Percentiles rank a stretch among this genome's conserved stretches.
Evolutionary conservation across 2,888 invertebrate species (phyloP).

Genomic region (Nebria salina): DNA sequence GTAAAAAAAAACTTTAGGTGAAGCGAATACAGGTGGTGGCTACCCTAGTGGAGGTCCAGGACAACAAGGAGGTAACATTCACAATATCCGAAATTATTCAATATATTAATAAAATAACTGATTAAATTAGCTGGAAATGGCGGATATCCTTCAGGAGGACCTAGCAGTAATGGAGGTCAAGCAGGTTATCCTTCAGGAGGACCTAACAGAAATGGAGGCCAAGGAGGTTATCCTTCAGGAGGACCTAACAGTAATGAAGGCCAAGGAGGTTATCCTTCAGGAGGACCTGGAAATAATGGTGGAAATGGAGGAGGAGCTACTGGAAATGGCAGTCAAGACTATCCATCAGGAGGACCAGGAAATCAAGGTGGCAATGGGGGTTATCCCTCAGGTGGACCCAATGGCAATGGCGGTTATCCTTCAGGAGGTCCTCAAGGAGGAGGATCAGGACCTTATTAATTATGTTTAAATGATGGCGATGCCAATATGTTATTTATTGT

Average conservation of each 20-base stretch:
- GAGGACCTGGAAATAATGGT: slow-evolving; percentile 41
- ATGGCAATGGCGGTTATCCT: slow-evolving; percentile 50
- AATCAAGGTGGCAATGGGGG: slow-evolving; percentile 47
- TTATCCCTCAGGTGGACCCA: slow-evolving; percentile 48
- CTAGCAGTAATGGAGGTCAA: slow-evolving; percentile 49
- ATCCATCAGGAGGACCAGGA: slow-evolving; percentile 48
- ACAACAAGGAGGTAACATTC: slow-evolving; percentile 47
- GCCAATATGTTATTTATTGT: slow-evolving; percentile 20
- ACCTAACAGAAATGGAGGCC: slow-evolving; percentile 45
- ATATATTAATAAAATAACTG: slow-evolving; percentile 46
- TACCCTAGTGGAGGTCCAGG: slow-evolving; percentile 34
- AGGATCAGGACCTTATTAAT: slow-evolving; percentile 51
- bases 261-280: slow-evolving; percentile 46
- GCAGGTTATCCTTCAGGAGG: slow-evolving; percentile 49
- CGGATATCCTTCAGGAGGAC: slow-evolving; percentile 38
- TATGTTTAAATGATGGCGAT: slow-evolving; percentile 31
- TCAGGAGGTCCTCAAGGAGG: slow-evolving; percentile 49
- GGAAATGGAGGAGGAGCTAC: slow-evolving; percentile 49
- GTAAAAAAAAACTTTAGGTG: slow-evolving; percentile 48
- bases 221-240: slow-evolving; percentile 46
- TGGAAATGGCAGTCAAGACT: slow-evolving; percentile 48
- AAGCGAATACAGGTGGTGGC: slow-evolving; percentile 52
- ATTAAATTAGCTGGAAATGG: slow-evolving; percentile 47
- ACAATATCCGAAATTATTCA: not conserved
- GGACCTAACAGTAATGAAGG: slow-evolving; percentile 43